Evolutionary conservation across 1,140 invertebrate genomes (phyloP), one percentile per base, ranked within the genome.

Genomic region (Sinella curviseta): DNA sequence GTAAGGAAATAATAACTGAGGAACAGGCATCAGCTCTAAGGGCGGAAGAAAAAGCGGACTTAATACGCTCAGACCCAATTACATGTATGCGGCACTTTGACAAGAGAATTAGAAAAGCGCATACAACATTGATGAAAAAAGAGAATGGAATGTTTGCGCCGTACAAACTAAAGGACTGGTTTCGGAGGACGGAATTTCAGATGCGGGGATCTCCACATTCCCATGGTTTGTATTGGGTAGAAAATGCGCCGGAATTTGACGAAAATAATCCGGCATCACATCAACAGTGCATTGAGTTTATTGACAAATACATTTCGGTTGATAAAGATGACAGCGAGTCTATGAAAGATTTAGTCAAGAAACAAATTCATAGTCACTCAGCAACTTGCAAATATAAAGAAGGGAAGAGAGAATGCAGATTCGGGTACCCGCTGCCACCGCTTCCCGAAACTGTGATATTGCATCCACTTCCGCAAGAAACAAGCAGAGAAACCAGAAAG

Each of bases 141-240:
- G 31, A 8, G 30, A 14, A 70, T 14, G 65, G 65, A 30, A 33
- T 70, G 31, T 80, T 80, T 54, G 0, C 3, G 0, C 34, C 48
- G 0, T 55, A 80, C 31, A 2, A 0, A 1, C 34, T 80, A 1
- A 33, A 3, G 17, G 78, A 80, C 17, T 77, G 57, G 70, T 80
- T 54, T 78, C 85, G 83, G 77, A 81, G 85, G 73, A 86, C 88
- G 73, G 86, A 88, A 80, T 88, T 86, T 82, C 87, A 88, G 78
- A 86, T 88, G 77, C 84, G 87, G 28, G 87, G 88, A 12, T 86
- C 84, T 73, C 87, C 88, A 24, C 87, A 88, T 84, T 67, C 87
- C 20, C 87, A 88, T 77, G 84, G 86, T 70, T 77, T 89, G 8
- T 36, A 86, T 20, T 88, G 87, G 86, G 77, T 87, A 1, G 80